Conservation (phyloP, 2,113 vertebrate genomes). For the Ochotona curzoniae region DNA sequence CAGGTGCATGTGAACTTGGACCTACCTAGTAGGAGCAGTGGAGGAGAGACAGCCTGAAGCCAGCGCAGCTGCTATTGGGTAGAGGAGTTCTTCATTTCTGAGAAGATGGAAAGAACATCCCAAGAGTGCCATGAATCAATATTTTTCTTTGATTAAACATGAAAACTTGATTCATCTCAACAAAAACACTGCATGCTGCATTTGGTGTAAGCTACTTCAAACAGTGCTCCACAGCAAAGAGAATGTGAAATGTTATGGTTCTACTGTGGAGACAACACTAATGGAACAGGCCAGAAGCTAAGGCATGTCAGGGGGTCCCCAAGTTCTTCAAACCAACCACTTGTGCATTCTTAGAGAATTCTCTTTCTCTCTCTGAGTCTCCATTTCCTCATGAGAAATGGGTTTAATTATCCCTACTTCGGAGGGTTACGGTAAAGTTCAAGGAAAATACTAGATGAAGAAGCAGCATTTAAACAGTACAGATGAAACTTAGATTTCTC, state of each 20-base stretch:
- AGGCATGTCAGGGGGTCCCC: not conserved
- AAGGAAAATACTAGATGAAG: not conserved
- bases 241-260: not conserved
- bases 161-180: slow-evolving; percentile 8
- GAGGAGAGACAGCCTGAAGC: not conserved
- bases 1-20: not conserved
- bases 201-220: slow-evolving; percentile 8
- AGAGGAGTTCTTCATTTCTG: not conserved
- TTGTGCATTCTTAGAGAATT: not conserved
- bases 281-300: not conserved
- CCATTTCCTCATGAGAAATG: not conserved
- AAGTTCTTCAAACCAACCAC: not conserved
- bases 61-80: not conserved
- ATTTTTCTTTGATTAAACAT: slow-evolving; percentile 53
- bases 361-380: not conserved
- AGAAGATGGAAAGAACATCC: not conserved
- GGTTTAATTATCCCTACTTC: not conserved
- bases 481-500: not conserved
- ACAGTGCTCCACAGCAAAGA: not conserved
- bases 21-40: not conserved
- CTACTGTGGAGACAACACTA: not conserved
- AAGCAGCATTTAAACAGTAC: not conserved
- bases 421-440: not conserved
- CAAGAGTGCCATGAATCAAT: not conserved
- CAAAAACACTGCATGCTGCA: slow-evolving; percentile 7